Base-by-base conservation (phyloP, 2,888 invertebrate genomes). In the Thereva unica region DNA sequence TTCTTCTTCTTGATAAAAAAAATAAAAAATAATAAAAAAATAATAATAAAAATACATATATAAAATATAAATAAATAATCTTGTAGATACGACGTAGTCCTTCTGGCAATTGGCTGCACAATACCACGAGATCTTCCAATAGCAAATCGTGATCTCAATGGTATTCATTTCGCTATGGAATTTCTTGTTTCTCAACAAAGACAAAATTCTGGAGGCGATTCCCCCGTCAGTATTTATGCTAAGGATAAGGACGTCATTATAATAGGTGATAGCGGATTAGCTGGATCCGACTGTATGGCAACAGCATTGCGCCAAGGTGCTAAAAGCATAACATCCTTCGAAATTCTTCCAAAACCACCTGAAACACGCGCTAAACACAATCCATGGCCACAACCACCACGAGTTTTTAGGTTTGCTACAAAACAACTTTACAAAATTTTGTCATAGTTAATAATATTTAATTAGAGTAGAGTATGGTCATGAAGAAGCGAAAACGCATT, bases 361-460 rank as follows among this genome's bases (percentile, higher is more conserved):
- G 83, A 84, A 3, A 84, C 83, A 35, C 85, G 99, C 42, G 89
- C 90, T 9, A 83, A 84, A 10, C 95, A 95, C 79, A 99, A 99
- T 82, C 98, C 98, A 0, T 99, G 99, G 99, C 99, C 98, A 3
- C 95, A 97, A 77, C 99, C 94, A 90, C 98, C 98, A 0, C 86
- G 93, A 76, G 92, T 97, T 35, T 97, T 98, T 85, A 90, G 92
- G 85, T 85, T 73, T 54, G 10, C 12, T n/a, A 8, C 3, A 44
- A 0, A 4, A 8, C n/a, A n/a, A 34, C 8, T 40, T 40, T 54
- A 3, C 12, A 6, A 4, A 23, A 2, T 23, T 23, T 23, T 23
- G 23, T 23, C 23, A 1, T 4, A 23, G 0, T 1, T 57, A 47
- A 56, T 35, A 63, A n/a, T 52, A 50, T 53, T 67, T 44, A n/a